These are phyloP conservation scores for Garra rufa DNA, from an alignment of 2,113 vertebrate genomes.

Conservation along the genomic window DNA sequence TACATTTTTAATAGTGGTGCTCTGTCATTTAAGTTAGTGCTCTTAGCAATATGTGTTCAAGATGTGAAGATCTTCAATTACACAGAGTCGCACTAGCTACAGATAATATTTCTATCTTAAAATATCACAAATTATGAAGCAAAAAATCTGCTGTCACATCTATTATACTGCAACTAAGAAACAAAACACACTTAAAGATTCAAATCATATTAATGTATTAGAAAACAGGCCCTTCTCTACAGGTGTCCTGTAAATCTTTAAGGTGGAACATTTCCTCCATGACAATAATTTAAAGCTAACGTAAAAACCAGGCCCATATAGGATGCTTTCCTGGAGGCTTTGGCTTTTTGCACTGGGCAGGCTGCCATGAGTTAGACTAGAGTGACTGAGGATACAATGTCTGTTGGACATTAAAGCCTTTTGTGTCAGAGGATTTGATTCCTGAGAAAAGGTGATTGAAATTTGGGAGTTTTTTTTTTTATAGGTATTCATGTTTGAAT, in stretches of 20 bases:
- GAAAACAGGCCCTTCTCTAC: neutral
- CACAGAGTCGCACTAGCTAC: neutral
- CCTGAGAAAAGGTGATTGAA: neutral
- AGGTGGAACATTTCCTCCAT: slow-evolving; percentile 13
- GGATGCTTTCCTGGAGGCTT: slow-evolving; percentile 30
- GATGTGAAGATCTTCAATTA: slow-evolving; percentile 10
- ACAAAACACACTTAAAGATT: slow-evolving; percentile 2
- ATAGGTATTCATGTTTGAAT: slow-evolving; percentile 3
- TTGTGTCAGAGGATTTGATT: slow-evolving; percentile 17
- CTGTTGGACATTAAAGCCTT: slow-evolving; percentile 20
- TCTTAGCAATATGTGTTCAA: neutral
- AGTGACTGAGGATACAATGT: slow-evolving; percentile 25
- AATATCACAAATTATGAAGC: neutral
- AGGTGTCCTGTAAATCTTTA: slow-evolving; percentile 28
- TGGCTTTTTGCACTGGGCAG: slow-evolving; percentile 38
- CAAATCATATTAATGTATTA: slow-evolving; percentile 22
- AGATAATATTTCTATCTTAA: slow-evolving; percentile 11
- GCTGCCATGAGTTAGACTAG: slow-evolving; percentile 31
- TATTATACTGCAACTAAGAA: neutral
- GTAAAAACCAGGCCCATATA: slow-evolving; percentile 40
- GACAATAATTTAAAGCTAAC: slow-evolving; percentile 46
- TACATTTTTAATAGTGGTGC: neutral
- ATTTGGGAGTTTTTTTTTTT: slow-evolving; percentile 7
- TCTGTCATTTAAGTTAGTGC: neutral
- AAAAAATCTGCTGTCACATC: neutral